Evolutionary conservation across 2,797 vertebrate species (phyloP).

Genomic region (Bradypodion pumilum): DNA sequence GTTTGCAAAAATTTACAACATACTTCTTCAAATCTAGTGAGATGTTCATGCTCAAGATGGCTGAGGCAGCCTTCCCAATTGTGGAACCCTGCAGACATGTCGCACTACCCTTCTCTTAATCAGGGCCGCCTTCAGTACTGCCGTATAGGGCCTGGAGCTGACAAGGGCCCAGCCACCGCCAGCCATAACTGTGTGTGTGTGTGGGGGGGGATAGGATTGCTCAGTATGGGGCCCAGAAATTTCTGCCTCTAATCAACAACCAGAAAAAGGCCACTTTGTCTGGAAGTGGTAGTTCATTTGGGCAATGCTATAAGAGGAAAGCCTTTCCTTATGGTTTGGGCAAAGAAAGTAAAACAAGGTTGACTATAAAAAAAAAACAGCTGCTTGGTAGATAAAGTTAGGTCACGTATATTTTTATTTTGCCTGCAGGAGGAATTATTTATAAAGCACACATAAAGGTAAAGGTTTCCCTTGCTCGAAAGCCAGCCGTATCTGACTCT

Average conservation of each 20-base stretch:
- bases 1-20: no score
- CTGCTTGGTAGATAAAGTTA: not conserved
- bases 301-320: not conserved
- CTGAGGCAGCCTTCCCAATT: not conserved
- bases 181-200: no score
- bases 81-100: not conserved
- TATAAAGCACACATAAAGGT: not conserved
- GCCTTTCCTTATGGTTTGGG: not conserved
- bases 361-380: not conserved
- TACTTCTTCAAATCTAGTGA: not conserved
- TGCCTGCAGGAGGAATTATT: not conserved
- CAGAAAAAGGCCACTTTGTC: no score
- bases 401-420: not conserved
- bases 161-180: no score
- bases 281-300: no score
- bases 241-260: no score
- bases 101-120: not conserved
- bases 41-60: not conserved
- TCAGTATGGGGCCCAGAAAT: no score
- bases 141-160: no score
- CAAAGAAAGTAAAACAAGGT: not conserved
- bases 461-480: no score
- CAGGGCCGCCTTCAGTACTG: no score
- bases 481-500: no score
- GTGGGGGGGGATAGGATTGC: no score